Percentiles rank a stretch among this genome's conserved stretches.
Evolutionary conservation across 2,888 invertebrate genomes (phyloP).

Genomic region (Dorcus hopei): DNA sequence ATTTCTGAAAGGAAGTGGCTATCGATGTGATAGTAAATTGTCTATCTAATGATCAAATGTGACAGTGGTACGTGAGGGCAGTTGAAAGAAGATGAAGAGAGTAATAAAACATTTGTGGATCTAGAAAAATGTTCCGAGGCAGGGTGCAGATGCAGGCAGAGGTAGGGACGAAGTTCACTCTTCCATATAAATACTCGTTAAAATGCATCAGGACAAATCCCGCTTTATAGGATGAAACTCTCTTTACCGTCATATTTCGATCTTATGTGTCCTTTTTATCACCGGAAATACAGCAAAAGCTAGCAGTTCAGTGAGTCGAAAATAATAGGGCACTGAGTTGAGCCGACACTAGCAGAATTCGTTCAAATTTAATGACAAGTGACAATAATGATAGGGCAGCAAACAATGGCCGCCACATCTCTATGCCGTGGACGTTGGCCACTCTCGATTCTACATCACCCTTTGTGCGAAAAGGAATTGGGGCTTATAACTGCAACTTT

Average conservation of each 20-base stretch:
- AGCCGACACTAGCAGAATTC: conserved; percentile 15
- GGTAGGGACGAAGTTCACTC: conserved; percentile 6
- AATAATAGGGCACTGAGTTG: conserved; percentile 20
- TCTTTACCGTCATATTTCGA: conserved; percentile 26
- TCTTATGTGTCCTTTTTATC: conserved; percentile 28
- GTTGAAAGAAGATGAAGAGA: background rate
- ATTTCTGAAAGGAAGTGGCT: no score
- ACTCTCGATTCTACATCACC: conserved; percentile 5
- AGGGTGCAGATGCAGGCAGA: background rate
- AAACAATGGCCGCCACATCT: conserved; percentile 24
- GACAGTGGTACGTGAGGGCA: no score
- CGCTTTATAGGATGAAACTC: conserved; percentile 25
- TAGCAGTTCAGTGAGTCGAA: conserved; percentile 28
- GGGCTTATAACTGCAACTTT: background rate
- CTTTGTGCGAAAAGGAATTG: background rate
- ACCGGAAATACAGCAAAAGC: conserved; percentile 29
- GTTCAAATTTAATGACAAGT: conserved; percentile 31
- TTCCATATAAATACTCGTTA: conserved; percentile 27
- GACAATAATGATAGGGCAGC: conserved; percentile 29
- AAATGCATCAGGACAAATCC: conserved; percentile 27
- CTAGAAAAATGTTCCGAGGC: background rate
- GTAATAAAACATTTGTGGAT: background rate
- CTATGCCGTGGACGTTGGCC: conserved; percentile 16
- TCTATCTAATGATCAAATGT: no score
- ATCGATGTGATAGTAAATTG: no score